A percentile compares a stretch with the other conserved stretches of the same genome.
These are phyloP conservation scores for Prionace glauca DNA, from an alignment of 2,797 vertebrate genomes.

Conservation along the genomic window DNA sequence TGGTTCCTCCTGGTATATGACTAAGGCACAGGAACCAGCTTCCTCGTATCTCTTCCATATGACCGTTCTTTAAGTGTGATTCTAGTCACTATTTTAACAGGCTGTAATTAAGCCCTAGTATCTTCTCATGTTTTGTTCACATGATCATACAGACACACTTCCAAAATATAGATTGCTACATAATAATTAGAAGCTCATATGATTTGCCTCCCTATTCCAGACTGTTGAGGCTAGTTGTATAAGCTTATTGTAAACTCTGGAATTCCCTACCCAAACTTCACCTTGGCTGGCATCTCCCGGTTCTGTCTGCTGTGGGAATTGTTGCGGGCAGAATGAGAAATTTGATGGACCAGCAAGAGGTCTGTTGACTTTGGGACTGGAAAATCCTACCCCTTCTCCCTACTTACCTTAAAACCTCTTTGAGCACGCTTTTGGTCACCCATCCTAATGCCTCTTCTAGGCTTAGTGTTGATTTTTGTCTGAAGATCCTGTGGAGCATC, in stretches of 20 bases:
- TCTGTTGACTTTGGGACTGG: too few species aligned
- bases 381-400: too few species aligned
- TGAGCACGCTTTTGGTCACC: neutral
- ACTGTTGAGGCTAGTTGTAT: neutral
- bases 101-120: neutral
- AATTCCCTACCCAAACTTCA: neutral
- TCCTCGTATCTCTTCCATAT: neutral
- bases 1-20: neutral
- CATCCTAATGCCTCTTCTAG: neutral
- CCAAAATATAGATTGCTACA: neutral
- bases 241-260: neutral
- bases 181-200: neutral
- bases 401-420: neutral
- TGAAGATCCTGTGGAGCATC: too few species aligned
- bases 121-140: neutral
- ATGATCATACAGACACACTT: neutral
- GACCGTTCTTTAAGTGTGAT: neutral
- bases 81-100: neutral
- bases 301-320: too few species aligned
- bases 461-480: neutral
- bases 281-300: too few species aligned
- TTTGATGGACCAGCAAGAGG: too few species aligned
- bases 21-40: neutral
- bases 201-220: neutral
- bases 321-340: too few species aligned